phyloP scores from a whole-genome alignment of 2,797 vertebrate species.

The Lutjanus argentimaculatus region DNA sequence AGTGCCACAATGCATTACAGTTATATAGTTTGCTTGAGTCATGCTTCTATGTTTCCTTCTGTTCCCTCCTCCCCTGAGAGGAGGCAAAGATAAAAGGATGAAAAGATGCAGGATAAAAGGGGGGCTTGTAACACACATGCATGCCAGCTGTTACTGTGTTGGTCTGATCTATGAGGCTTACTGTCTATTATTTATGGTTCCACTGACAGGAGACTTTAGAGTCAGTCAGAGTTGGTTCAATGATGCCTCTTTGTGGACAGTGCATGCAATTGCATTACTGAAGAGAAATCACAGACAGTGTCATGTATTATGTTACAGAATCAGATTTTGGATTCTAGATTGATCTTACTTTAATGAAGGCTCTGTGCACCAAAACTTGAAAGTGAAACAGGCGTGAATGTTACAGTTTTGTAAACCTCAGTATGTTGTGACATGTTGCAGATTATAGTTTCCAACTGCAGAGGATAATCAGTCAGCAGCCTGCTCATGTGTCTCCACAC shows the following conservation, averaged over 20 bases:
- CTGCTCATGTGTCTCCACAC: not conserved
- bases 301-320: not conserved
- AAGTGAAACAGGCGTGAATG: not conserved
- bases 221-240: conserved; percentile 37
- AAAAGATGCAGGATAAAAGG: conserved; percentile 64
- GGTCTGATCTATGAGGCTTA: conserved; percentile 63
- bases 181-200: conserved; percentile 59
- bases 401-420: not conserved
- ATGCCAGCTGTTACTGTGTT: conserved; percentile 70
- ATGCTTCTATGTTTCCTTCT: conserved; percentile 47
- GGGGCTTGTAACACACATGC: conserved; percentile 62
- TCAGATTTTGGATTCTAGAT: not conserved
- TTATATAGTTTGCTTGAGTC: conserved; percentile 50
- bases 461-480: conserved; percentile 4
- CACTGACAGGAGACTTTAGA: conserved; percentile 10
- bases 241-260: conserved; percentile 78
- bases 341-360: not conserved
- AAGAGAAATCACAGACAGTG: not conserved
- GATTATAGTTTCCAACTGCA: not conserved
- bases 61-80: conserved; percentile 42
- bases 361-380: not conserved
- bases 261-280: conserved; percentile 61
- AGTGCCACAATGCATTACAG: conserved; percentile 29
- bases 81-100: conserved; percentile 71
- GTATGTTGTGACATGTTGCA: not conserved